Conservation (phyloP, 2,113 vertebrate genomes). For the Microtus richardsoni region DNA sequence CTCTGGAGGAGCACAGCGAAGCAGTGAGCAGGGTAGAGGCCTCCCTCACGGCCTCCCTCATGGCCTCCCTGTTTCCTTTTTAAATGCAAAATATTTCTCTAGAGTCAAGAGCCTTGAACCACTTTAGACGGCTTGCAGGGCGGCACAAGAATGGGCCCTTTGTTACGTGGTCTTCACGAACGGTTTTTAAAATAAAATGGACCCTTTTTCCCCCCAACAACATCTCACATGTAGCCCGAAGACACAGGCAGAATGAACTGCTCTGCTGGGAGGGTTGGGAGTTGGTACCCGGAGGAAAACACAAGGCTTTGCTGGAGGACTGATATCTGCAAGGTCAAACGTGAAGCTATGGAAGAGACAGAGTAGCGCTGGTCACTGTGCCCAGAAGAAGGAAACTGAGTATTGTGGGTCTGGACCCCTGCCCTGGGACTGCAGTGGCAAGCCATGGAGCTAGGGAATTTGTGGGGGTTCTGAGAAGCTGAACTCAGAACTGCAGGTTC, state of each 20-base stretch:
- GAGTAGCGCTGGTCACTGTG: fast-evolving
- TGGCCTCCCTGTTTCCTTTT: not conserved
- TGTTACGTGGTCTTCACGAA: not conserved
- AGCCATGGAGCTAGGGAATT: fast-evolving
- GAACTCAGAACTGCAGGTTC: not conserved
- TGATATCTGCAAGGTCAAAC: not conserved
- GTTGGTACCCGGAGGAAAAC: not conserved
- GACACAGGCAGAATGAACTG: not conserved
- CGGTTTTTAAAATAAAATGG: not conserved
- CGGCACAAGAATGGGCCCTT: not conserved
- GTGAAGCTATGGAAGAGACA: fast-evolving
- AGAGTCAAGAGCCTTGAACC: not conserved
- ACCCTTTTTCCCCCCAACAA: not conserved
- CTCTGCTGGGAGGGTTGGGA: not conserved
- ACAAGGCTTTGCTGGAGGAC: not conserved
- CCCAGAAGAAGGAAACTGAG: not conserved
- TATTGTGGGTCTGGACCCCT: fast-evolving
- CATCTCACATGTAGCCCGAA: not conserved
- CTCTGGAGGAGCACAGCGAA: fast-evolving
- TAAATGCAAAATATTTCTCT: not conserved
- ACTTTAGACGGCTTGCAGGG: not conserved
- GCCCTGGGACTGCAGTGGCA: fast-evolving
- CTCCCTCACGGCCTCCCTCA: not conserved
- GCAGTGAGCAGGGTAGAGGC: fast-evolving
- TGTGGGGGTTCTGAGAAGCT: fast-evolving